Evolutionary conservation across 2,797 vertebrate species (phyloP).

Genomic region (Arctocebus calabarensis): DNA sequence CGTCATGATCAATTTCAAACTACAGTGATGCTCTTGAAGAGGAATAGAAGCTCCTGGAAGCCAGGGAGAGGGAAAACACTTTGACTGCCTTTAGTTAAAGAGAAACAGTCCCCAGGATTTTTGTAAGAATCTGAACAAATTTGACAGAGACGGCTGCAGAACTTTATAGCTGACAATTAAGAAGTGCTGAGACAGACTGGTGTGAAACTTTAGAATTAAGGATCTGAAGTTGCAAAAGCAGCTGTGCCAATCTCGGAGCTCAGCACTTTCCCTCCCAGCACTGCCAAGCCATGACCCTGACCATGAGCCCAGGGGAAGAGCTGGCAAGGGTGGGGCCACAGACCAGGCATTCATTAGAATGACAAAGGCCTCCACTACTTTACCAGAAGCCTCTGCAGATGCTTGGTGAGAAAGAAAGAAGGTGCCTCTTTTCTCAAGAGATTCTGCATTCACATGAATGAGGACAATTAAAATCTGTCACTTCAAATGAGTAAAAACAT

Average conservation of each 20-base stretch:
- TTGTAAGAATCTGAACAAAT: neutral
- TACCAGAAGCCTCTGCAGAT: neutral
- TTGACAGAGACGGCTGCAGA: slow-evolving; percentile 56
- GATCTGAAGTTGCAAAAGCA: slow-evolving; percentile 34
- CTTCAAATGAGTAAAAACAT: neutral
- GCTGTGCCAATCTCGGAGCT: slow-evolving; percentile 24
- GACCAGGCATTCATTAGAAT: neutral
- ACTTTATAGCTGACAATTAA: slow-evolving; percentile 57
- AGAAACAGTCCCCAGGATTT: slow-evolving; percentile 3
- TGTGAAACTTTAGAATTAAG: slow-evolving; percentile 23
- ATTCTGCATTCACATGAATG: neutral
- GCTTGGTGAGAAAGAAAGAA: neutral
- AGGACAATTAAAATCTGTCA: neutral
- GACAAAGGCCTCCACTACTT: neutral
- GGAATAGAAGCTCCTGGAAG: neutral
- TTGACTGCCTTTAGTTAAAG: neutral
- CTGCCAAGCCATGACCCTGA: neutral
- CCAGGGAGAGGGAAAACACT: neutral
- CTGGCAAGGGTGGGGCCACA: neutral
- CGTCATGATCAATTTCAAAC: neutral
- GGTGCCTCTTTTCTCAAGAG: neutral
- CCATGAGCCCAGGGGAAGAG: neutral
- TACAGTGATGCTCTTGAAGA: neutral
- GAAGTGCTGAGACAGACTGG: slow-evolving; percentile 52
- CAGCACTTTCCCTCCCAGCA: slow-evolving; percentile 59